Base-by-base conservation (phyloP, 2,797 vertebrate species). In the Crocidura indochinensis region DNA sequence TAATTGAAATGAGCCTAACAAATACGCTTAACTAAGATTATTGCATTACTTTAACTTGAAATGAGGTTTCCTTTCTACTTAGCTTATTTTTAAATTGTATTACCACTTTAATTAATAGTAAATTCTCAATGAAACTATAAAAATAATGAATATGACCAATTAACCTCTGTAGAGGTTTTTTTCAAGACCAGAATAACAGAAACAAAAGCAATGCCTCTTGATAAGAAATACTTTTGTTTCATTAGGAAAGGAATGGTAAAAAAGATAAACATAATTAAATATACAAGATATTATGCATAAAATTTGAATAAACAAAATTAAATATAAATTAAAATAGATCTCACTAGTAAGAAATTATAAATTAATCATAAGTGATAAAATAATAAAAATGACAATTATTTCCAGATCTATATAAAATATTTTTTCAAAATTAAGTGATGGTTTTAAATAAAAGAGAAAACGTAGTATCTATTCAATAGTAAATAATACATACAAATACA, bases 81-180 rank as follows among this genome's bases (percentile, higher is more conserved):
- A 51, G 38, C 38, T 72, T 51, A 26, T 78, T 94, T 92, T 94
- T 53, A 71, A 65, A 68, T 27, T 77, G 0, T 74, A 5, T 3
- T 77, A 31, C 8, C 69, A 22, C 67, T 67, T 88, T 84, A 10
- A 60, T 83, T 88, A 60, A 44, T 22, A 94, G 90, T 47, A 10
- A 88, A 79, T 76, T 84, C 68, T 68, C 92, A 92, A 76, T 65
- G 27, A 94, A 24, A 11, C 51, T 56, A 72, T 47, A 74, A 83
- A 24, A 6, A 60, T 53, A 80, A 67, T 64, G 20, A 38, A 69
- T 81, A 29, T 64, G 7, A 7, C 44, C 47, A 3, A 26, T 56
- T 88, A 80, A 84, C 94, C 83, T 53, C 19, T 71, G 24, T 62
- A 88, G 19, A 84, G 3, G 7, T 84, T 60, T 38, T 72, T 38